Evolutionary conservation across 2,888 invertebrate genomes (phyloP), one percentile per base, ranked within the genome.

Genomic region (Deilephila elpenor): DNA sequence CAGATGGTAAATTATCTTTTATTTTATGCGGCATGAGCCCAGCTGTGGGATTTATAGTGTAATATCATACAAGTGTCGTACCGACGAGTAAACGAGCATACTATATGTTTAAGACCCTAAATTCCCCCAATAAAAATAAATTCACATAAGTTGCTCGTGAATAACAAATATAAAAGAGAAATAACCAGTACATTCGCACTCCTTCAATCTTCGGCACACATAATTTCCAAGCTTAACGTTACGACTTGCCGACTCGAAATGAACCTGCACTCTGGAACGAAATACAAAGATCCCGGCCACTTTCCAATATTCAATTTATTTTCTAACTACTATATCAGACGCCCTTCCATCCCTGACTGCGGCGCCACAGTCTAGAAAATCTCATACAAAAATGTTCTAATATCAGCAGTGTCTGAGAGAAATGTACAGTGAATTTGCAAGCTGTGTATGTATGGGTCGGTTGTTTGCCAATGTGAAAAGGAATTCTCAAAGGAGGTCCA

Each of bases 261-360:
- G 88, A 88, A 90, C 83, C 88, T 87, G 82, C 88, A 86, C 88
- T 89, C 87, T 84, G 80, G 75, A 83, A 80, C 85, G 84, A 86
- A 88, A 86, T 83, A 80, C 86, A 85, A 86, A 86, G 87, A 86
- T 83, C 84, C 79, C 81, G 77, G 81, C 81, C 82, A 85, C 86
- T 85, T 84, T 84, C 86, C 89, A 84, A 89, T 91, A 91, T 91
- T 91, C 91, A 90, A 92, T 92, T 91, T 91, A 91, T 89, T 91
- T 90, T 88, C 89, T 91, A 91, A 91, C 91, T 91, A 90, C 86
- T 84, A 83, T 82, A 83, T 82, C 82, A 80, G 77, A 75, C 80
- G 75, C 71, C 76, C 73, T 82, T 84, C 77, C 86, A 83, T 75
- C 83, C 72, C 75, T 70, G 74, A 71, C 75, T 72, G 82, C 56